Base-by-base conservation (phyloP, 2,888 invertebrate genomes). In the Patella pellucida region DNA sequence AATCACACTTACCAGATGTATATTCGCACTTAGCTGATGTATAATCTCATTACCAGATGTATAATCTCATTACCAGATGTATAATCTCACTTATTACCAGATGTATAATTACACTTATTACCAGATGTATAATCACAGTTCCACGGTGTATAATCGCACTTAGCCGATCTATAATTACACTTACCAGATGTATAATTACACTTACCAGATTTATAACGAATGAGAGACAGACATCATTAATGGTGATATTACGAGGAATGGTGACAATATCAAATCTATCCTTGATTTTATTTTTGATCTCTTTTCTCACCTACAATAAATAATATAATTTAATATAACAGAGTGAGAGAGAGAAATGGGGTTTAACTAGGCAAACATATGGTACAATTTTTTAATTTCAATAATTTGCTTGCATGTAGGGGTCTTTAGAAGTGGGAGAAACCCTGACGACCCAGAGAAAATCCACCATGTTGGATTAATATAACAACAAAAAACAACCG, bases 41-140 rank as follows among this genome's bases (percentile, higher is more conserved):
- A n/a, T 12, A 11, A 72, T 56, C 16, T 56, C 11, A 19, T 69
- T n/a, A 27, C 16, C 76, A 70, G 41, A 31, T 41, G 1, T 2
- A 27, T 27, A 27, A 27, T 27, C 27, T 2, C 27, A 75, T 77
- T 79, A 90, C 90, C 84, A 90, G 77, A 75, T 90, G 90, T 68
- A 90, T 88, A 74, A 86, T 51, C 31, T 52, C 11, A 19, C 52
- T n/a, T n/a, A n/a, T 69, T n/a, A 27, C 16, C 76, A 70, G 41
- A 31, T 41, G 1, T 2, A 27, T 27, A 27, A 27, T 27, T 3
- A 27, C 27, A 75, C 85, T n/a, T n/a, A n/a, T 77, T 79, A 90
- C 90, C 84, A 90, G 77, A 75, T 90, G 90, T 68, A 90, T 88
- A 74, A 86, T n/a, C n/a, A n/a, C n/a, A n/a, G n/a, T n/a, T n/a